Base-by-base conservation (phyloP, 1,140 invertebrate species). In the Phthorimaea operculella region DNA sequence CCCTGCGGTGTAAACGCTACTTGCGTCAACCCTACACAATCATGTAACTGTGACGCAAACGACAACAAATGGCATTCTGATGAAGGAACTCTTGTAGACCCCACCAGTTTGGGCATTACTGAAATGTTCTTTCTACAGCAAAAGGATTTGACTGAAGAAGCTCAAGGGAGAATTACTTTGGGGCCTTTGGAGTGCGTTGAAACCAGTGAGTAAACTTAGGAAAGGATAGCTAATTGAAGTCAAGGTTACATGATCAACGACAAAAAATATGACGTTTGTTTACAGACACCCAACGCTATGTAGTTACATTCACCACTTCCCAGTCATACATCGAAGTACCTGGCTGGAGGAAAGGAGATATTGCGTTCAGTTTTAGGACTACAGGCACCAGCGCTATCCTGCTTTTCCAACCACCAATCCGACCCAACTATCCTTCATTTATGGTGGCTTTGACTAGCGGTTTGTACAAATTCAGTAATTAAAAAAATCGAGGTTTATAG, bases 171-270 rank as follows among this genome's bases (percentile, higher is more conserved):
- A 62, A 93, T 98, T 9, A 96, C 94, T 0, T 81, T 98, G 11
- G 96, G 96, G 5, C 94, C 95, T 10, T 84, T 98, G 50, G 93
- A 96, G 79, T 98, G 96, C 82, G 95, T 97, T 48, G 96, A 97
- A 89, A 96, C 94, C 56, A 96, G 96, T 97, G 86, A 89, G 90
- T 86, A 21, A 18, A n/a, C 42, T 56, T 28, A 6, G 6, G 21
- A 6, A 4, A 28, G 2, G 2, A 4, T 28, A 49, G n/a, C 42
- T 48, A 28, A 28, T 28, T 28, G 21, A n/a, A 39, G n/a, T n/a
- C 10, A 39, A 39, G 36, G 10, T 12, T 39, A 3, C 8, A 39
- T 39, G n/a, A 10, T 39, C 10, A 39, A 39, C 10, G 8, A n/a
- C 36, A 39, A 39, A 12, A 39, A 3, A 10, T 39, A 39, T 39